Percentiles rank a stretch among this genome's conserved stretches.
These are phyloP conservation scores for Coboldia fuscipes DNA, from an alignment of 1,140 invertebrate genomes.

Conservation along the genomic window DNA sequence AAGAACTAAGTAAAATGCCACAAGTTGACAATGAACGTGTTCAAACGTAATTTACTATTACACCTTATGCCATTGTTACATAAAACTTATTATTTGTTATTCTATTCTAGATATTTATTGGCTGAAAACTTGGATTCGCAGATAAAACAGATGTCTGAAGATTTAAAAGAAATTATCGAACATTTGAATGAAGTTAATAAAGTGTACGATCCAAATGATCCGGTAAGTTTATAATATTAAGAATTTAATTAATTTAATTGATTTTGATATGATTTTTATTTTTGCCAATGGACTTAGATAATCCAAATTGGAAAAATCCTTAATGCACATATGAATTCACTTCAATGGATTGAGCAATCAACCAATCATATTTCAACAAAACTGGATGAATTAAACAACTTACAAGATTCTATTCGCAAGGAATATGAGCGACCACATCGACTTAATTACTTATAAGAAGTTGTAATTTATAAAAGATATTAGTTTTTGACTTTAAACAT, in stretches of 20 bases:
- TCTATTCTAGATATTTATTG: constrained; percentile 46
- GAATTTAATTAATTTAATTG: neutral
- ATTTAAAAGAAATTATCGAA: constrained; percentile 87
- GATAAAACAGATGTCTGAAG: constrained; percentile 81
- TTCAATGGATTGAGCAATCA: constrained; percentile 78
- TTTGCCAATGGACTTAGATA: no score
- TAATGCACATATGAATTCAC: constrained; percentile 88
- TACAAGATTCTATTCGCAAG: constrained; percentile 53
- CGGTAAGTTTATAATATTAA: constrained; percentile 30
- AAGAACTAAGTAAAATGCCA: constrained; percentile 44
- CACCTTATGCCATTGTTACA: neutral
- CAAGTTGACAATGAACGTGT: constrained; percentile 69
- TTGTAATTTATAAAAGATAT: no score
- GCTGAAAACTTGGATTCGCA: constrained; percentile 83
- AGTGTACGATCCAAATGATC: constrained; percentile 64
- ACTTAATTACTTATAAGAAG: constrained; percentile 33
- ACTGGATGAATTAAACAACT: constrained; percentile 62
- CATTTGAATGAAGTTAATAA: constrained; percentile 78
- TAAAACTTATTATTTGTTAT: constrained; percentile 3
- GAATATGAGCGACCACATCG: constrained; percentile 49
- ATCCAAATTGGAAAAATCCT: constrained; percentile 82
- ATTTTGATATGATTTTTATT: neutral
- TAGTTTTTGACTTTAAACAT: no score
- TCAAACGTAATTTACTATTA: constrained; percentile 35
- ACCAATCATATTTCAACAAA: constrained; percentile 49